Percentiles rank a stretch among this genome's conserved stretches.
Evolutionary conservation across 2,888 invertebrate genomes (phyloP).

Genomic region (Spisula subtruncata): DNA sequence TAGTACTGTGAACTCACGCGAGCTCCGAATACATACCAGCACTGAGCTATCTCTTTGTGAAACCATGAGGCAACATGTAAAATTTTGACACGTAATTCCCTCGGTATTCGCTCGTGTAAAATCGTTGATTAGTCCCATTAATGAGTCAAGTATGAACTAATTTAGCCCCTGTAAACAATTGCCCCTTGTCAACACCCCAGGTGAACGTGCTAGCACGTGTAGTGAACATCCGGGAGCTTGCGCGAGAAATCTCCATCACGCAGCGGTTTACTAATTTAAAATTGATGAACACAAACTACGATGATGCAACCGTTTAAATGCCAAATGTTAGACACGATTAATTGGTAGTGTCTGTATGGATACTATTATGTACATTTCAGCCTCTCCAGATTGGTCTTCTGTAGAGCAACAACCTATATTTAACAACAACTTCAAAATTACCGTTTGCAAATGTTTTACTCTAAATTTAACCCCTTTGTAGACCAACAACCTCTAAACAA

Average conservation of each 20-base stretch:
- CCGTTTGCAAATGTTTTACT: no score
- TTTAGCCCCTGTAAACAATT: slow-evolving; percentile 48
- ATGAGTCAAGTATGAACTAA: slow-evolving; percentile 57
- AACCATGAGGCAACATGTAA: slow-evolving; percentile 27
- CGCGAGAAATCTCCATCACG: background rate
- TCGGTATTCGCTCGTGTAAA: slow-evolving; percentile 34
- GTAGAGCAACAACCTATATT: no score
- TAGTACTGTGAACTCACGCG: no score
- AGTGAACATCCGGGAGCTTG: slow-evolving; percentile 34
- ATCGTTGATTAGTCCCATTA: slow-evolving; percentile 55
- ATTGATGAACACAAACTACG: background rate
- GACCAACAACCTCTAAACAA: no score
- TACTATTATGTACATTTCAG: no score
- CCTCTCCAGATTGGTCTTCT: no score
- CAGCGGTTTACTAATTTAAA: slow-evolving; percentile 13
- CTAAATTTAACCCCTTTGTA: no score
- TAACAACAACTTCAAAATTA: no score
- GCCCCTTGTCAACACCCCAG: slow-evolving; percentile 62
- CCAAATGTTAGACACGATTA: background rate
- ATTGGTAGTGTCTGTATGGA: no score
- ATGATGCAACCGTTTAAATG: slow-evolving; percentile 10
- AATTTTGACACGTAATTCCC: slow-evolving; percentile 53
- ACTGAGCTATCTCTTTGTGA: slow-evolving; percentile 35
- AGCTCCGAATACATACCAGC: background rate
- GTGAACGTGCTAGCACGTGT: slow-evolving; percentile 57